Evolutionary conservation across 2,113 vertebrate genomes (phyloP).

Genomic region (Thunnus thynnus): DNA sequence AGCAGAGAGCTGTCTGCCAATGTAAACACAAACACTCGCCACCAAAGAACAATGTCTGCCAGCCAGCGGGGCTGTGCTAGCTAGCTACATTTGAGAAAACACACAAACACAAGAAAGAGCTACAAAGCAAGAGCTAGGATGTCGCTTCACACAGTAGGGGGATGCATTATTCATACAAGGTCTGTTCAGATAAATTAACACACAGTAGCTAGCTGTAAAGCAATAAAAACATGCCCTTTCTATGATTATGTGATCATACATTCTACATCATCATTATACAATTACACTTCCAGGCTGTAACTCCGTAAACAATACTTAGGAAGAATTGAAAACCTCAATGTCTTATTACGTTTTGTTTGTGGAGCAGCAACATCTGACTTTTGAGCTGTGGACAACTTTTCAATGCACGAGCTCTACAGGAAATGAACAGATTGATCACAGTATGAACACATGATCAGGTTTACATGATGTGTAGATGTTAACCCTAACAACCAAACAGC

Average conservation of each 20-base stretch:
- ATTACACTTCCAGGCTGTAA: not conserved
- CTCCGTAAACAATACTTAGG: not conserved
- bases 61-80: constrained; percentile 43
- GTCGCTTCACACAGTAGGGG: not conserved
- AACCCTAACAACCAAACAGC: not conserved
- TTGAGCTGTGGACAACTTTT: not conserved
- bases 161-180: not conserved
- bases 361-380: not conserved
- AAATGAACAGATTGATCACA: constrained; percentile 2
- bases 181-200: not conserved
- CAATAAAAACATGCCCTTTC: not conserved
- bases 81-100: constrained; percentile 48
- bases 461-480: not conserved
- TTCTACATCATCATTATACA: not conserved
- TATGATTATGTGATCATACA: not conserved
- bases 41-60: constrained; percentile 56
- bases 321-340: not conserved
- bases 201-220: not conserved
- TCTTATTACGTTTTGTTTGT: not conserved
- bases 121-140: not conserved
- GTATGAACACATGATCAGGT: not conserved
- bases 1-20: constrained; percentile 66
- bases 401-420: not conserved
- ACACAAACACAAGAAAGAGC: constrained; percentile 26
- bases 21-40: constrained; percentile 69